These are phyloP conservation scores for Lepidurus arcticus DNA, from an alignment of 1,140 invertebrate genomes.

Conservation along the genomic window DNA sequence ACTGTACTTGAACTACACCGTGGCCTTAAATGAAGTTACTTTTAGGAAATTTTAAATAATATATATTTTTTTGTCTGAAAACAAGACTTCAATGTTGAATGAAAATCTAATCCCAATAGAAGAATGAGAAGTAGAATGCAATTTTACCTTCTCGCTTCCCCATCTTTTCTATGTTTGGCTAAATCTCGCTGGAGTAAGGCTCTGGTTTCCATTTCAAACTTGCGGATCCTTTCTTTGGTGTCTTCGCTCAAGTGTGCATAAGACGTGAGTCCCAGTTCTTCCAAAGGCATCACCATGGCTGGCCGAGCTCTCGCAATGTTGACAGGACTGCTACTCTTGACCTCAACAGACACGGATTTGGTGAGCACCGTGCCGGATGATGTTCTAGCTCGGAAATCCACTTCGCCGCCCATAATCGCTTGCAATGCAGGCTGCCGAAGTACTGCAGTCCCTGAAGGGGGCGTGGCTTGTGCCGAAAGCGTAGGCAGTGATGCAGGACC, in stretches of 20 bases:
- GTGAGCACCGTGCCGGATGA: background rate
- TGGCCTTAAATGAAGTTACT: too few species aligned
- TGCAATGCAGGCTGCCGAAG: background rate
- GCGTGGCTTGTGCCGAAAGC: background rate
- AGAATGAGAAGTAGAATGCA: too few species aligned
- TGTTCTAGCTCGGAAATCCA: background rate
- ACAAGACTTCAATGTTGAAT: too few species aligned
- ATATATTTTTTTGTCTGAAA: too few species aligned
- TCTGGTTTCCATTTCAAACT: conserved; percentile 64
- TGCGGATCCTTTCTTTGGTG: conserved; percentile 58
- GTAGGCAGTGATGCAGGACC: conserved; percentile 25
- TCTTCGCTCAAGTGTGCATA: conserved; percentile 54
- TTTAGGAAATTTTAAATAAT: too few species aligned
- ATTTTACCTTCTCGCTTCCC: conserved; percentile 34
- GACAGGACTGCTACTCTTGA: conserved; percentile 44
- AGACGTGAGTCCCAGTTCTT: conserved; percentile 45
- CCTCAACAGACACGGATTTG: background rate
- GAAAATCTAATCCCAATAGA: too few species aligned
- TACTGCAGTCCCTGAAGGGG: background rate
- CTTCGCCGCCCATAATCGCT: background rate
- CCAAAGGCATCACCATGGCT: conserved; percentile 47
- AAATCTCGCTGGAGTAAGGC: conserved; percentile 59
- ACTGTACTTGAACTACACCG: too few species aligned
- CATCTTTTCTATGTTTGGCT: conserved; percentile 38
- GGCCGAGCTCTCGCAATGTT: conserved; percentile 50